These are phyloP conservation scores for Orbicella faveolata DNA, from an alignment of 64 coral and sea anemone genomes.

Conservation along the genomic window DNA sequence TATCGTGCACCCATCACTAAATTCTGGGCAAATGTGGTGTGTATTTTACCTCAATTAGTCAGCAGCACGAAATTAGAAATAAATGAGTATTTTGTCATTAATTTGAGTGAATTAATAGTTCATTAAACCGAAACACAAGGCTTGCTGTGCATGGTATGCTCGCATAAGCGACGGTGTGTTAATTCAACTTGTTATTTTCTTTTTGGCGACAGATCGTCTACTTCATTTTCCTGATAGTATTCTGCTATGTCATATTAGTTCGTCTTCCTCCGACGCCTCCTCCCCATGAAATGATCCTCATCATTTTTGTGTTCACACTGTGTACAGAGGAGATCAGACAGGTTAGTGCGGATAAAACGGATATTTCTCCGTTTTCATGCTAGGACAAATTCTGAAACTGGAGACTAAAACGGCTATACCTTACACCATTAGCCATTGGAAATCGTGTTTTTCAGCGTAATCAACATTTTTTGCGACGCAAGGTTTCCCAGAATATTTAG, in stretches of 20 bases:
- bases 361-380: background rate
- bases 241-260: conserved; percentile 72
- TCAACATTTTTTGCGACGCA: too few species aligned
- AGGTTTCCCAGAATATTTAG: too few species aligned
- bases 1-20: conserved; percentile 83
- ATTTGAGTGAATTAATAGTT: too few species aligned
- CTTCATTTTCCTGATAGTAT: conserved; percentile 68
- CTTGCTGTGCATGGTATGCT: too few species aligned
- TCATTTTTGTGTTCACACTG: conserved; percentile 82
- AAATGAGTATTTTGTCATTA: too few species aligned
- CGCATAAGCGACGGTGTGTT: background rate
- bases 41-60: background rate
- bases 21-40: conserved; percentile 85
- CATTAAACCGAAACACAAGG: too few species aligned
- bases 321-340: conserved; percentile 83
- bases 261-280: conserved; percentile 53
- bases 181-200: background rate
- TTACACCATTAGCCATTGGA: too few species aligned
- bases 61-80: too few species aligned
- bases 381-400: too few species aligned
- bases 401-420: too few species aligned
- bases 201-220: conserved; percentile 70
- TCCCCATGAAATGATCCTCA: conserved; percentile 60
- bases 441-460: too few species aligned
- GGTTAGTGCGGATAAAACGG: conserved; percentile 27